Evolutionary conservation across 2,888 invertebrate species (phyloP).

Genomic region (Zygaena filipendulae): DNA sequence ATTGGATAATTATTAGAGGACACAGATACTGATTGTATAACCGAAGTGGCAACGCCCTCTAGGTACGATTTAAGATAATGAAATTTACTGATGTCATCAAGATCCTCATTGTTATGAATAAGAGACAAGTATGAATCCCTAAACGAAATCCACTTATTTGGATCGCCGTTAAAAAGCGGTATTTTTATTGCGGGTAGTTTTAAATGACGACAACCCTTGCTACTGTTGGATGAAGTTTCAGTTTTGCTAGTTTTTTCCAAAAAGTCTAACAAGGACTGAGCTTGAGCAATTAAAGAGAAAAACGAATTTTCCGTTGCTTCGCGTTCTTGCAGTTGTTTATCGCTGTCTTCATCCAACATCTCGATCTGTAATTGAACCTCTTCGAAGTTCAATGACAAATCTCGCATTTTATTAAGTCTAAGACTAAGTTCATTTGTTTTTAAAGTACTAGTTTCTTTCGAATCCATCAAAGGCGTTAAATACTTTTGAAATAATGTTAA

Average conservation of each 20-base stretch:
- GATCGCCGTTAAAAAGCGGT: conserved; percentile 8
- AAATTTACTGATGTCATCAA: conserved; percentile 5
- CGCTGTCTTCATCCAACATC: conserved; percentile 7
- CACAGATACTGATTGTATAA: conserved; percentile 9
- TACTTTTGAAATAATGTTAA: conserved; percentile 10
- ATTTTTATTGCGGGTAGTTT: conserved; percentile 6
- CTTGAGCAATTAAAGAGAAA: conserved; percentile 8
- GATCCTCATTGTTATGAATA: conserved; percentile 8
- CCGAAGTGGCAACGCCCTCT: conserved; percentile 8
- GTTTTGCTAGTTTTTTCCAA: conserved; percentile 1
- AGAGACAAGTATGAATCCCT: conserved; percentile 10
- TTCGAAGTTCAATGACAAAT: conserved; percentile 9
- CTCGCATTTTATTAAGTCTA: conserved; percentile 7
- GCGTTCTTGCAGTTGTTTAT: conserved; percentile 7
- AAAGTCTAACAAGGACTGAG: conserved; percentile 5
- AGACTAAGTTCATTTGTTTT: conserved; percentile 6
- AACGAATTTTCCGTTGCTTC: conserved; percentile 8
- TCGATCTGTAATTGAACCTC: conserved; percentile 11
- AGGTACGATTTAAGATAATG: conserved; percentile 10
- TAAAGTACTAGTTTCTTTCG: conserved; percentile 3
- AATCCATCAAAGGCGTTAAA: conserved; percentile 6
- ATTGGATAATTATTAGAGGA: conserved; percentile 9
- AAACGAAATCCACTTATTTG: conserved; percentile 10
- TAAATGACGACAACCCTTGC: neutral
- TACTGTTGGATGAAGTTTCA: neutral